Percentiles rank a stretch among this genome's conserved stretches.
phyloP scores from a whole-genome alignment of 2,113 vertebrate species.

The Triplophysa tibetana region DNA sequence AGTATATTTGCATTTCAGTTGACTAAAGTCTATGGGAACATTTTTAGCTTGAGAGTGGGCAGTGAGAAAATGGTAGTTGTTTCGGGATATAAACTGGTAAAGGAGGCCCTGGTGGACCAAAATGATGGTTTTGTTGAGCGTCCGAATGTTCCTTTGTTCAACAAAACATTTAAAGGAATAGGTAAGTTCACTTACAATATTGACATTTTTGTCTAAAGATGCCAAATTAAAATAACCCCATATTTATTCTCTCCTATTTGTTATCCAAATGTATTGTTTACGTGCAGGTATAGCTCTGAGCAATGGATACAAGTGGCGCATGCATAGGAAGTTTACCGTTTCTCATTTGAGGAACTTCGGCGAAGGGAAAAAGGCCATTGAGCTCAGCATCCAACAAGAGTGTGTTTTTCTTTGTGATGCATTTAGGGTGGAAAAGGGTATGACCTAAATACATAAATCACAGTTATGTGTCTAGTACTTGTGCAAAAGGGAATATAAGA shows the following conservation, averaged over 20 bases:
- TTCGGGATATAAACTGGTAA: conserved; percentile 73
- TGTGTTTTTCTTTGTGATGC: conserved; percentile 68
- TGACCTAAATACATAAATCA: neutral
- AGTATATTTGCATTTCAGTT: conserved; percentile 62
- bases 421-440: conserved; percentile 78
- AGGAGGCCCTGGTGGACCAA: conserved; percentile 76
- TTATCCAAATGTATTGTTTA: neutral
- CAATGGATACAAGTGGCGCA: conserved; percentile 76
- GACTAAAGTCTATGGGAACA: conserved; percentile 69
- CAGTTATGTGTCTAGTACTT: neutral
- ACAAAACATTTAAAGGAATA: conserved; percentile 59
- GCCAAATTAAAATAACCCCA: neutral
- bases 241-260: neutral
- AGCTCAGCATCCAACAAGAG: conserved; percentile 78
- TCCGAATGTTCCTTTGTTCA: conserved; percentile 59
- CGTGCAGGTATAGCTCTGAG: conserved; percentile 71
- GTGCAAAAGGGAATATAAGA: neutral
- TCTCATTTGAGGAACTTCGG: conserved; percentile 80
- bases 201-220: neutral
- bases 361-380: conserved; percentile 71
- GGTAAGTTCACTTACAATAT: conserved; percentile 62
- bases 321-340: conserved; percentile 77
- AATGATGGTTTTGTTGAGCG: conserved; percentile 71
- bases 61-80: conserved; percentile 55
- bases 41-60: conserved; percentile 65